Base-by-base conservation (phyloP, 2,888 invertebrate genomes). In the Glaucopsyche alexis region DNA sequence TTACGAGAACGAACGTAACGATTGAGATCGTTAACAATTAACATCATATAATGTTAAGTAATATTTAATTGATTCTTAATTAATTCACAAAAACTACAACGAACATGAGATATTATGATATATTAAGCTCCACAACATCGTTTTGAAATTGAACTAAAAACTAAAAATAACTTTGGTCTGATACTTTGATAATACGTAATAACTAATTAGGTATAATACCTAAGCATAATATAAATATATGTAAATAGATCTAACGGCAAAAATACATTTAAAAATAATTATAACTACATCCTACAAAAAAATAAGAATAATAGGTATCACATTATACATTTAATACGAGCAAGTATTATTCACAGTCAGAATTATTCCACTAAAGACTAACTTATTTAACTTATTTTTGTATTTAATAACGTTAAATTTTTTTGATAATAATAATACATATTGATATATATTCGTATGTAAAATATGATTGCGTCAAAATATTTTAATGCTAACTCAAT, bases 51-150 rank as follows among this genome's bases (percentile, higher is more conserved):
- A 60, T 29, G 11, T 60, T 60, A 60, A 60, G 60, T 60, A 60
- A 60, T 29, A 60, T 60, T 29, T 60, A 60, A 29, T 60, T 60
- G 60, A 29, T 60, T 60, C 60, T 60, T 60, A 19, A 60, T 29
- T 29, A 29, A 60, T 29, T 29, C 29, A 60, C 29, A 60, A 60
- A 60, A 60, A 60, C 19, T 60, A 60, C 47, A 47, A 47, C 29
- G 29, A 60, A 60, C 13, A 60, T 11, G 13, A 13, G n/a, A n/a
- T n/a, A n/a, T n/a, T 29, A 47, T 11, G 42, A 5, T 42, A 5
- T 11, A 2, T 4, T 4, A 16, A 16, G 7, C 7, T 29, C 13
- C 6, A 60, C 9, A 60, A 9, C 29, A 13, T 7, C 3, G 19
- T 29, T 60, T 29, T 60, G 29, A 13, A 60, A 19, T 55, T 29